Base-by-base conservation (phyloP, 2,888 invertebrate genomes). In the Creontiades dilutus region DNA sequence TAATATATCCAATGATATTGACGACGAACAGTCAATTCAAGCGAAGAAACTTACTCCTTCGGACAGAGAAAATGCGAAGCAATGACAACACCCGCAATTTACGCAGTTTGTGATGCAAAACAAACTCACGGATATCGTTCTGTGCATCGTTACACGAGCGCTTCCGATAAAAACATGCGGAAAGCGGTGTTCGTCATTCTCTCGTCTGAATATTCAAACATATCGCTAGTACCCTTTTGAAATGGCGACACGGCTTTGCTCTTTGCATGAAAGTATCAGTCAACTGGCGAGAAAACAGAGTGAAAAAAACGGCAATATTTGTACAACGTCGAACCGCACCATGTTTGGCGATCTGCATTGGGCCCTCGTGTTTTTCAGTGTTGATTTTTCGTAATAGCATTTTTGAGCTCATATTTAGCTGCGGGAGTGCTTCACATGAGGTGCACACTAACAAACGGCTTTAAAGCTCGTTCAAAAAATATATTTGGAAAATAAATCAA, bases 221-320 rank as follows among this genome's bases (percentile, higher is more conserved):
- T 68, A 23, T 68, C 19, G 68, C 68, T 23, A 68, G 68, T 68
- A 68, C 23, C 68, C 12, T 68, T 68, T 68, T 68, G 23, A 68
- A 68, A 23, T 19, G 68, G 68, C 9, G 68, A 68, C 68, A 68
- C 68, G 68, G 68, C 68, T 68, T 68, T 68, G 68, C 68, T 68
- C 68, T 68, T 68, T 68, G 68, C 68, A 68, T 68, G 23, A 27
- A 68, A 23, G 12, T 61, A 61, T 61, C 52, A 52, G 52, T 52
- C 14, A 16, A 52, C 52, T 52, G 52, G 37, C 7, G 37, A 57
- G 19, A 16, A 52, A 52, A 61, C 19, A 61, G 9, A 61, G n/a
- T n/a, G 19, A 68, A 23, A 68, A 27, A 68, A 23, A 0, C 68
- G 68, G 23, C 68, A 68, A 68, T 68, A 68, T 68, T 68, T 68